Evolutionary conservation across 1,140 invertebrate species (phyloP), one percentile per base, ranked within the genome.

Genomic region (Phymorhynchus buccinoides): DNA sequence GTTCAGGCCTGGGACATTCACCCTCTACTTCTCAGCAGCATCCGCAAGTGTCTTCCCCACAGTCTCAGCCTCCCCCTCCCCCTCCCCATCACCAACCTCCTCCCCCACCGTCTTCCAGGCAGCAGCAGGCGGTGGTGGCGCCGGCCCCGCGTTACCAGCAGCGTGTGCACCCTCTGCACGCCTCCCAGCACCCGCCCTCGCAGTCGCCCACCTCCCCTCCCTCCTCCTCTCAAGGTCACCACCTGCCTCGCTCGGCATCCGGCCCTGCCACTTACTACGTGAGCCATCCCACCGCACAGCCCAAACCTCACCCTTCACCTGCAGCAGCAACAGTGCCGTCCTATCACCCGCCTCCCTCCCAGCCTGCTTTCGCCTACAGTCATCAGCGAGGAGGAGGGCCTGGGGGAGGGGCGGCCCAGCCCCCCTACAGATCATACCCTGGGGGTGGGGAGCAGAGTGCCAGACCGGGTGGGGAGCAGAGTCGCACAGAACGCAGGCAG

Each of bases 401-500:
- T 27, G 56, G 73, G 73, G 73, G 35, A 22, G 37, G 6, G n/a
- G 44, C 27, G 3, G 1, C 27, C 18, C 77, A 48, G 22, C 44
- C 77, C 41, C 44, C n/a, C 14, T 79, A 32, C 44, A 30, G 77
- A 30, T 12, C 77, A 9, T 52, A 32, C 27, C 73, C 35, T 7
- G 37, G 37, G 7, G 37, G 73, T 41, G 73, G 37, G 35, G 37
- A 75, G 3, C 37, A 41, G 1, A 22, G 35, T 35, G 22, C 73
- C 39, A 39, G 73, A 22, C 35, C 73, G 6, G 73, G 73, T 35
- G 35, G 35, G 18, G 73, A 75, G 9, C 14, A 4, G 27, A 35
- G 80, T 41, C 80, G 37, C 44, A 66, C 80, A 27, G 86, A 87
- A 35, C 81, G 86, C 68, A 73, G 83, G 44, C 86, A 85, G 84